Conservation (phyloP, 2,113 vertebrate species). For the Bos taurus region DNA sequence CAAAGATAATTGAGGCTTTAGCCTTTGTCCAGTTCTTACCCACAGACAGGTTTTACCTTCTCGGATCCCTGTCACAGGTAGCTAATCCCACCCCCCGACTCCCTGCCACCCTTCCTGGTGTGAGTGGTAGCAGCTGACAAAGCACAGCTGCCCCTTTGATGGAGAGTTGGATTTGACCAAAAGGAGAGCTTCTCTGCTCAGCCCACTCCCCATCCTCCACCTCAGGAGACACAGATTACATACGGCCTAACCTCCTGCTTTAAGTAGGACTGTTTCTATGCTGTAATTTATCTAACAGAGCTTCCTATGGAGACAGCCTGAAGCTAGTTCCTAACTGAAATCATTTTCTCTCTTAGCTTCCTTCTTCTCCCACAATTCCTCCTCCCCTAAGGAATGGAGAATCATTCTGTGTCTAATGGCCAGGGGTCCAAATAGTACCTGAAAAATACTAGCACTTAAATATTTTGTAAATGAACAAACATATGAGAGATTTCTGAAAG, state of each 20-base stretch:
- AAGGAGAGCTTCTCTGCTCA: not conserved
- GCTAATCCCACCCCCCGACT: not conserved
- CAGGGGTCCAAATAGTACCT: not conserved
- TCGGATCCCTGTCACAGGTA: not conserved
- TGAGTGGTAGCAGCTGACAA: not conserved
- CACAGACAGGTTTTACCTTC: not conserved
- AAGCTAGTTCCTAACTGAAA: not conserved
- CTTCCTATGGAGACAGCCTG: not conserved
- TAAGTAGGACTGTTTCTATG: not conserved
- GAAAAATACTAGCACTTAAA: not conserved
- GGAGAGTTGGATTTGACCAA: not conserved
- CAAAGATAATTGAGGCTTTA: not conserved
- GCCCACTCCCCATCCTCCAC: not conserved
- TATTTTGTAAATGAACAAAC: not conserved
- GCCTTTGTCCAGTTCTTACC: not conserved
- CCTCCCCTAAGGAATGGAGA: not conserved
- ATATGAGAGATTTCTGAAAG: not conserved
- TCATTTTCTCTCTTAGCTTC: not conserved
- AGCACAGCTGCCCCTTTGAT: not conserved
- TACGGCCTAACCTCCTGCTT: not conserved
- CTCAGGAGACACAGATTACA: not conserved
- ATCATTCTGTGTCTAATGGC: not conserved
- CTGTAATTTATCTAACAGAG: not conserved
- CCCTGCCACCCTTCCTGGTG: not conserved
- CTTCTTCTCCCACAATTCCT: not conserved